Evolutionary conservation across 2,888 invertebrate species (phyloP).

Genomic region (Invenusta paracnida): DNA sequence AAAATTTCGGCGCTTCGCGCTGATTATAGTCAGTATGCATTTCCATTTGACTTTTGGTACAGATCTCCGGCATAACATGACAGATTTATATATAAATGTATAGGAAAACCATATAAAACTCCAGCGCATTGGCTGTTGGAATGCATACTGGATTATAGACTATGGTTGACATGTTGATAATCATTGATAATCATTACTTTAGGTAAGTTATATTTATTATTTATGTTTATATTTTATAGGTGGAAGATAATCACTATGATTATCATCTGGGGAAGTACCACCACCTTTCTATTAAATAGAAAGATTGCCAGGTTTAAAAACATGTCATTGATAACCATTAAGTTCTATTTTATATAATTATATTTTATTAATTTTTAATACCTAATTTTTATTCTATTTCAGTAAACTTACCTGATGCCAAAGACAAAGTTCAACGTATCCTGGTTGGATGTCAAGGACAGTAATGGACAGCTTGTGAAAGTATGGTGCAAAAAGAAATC

Average conservation of each 20-base stretch:
- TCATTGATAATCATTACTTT: constrained; percentile 18
- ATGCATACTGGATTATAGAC: too few relatives aligned
- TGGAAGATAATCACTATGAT: constrained; percentile 21
- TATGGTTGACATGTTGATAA: too few relatives aligned
- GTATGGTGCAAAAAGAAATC: background rate
- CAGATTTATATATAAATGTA: too few relatives aligned
- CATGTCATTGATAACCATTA: constrained; percentile 15
- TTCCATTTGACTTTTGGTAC: too few relatives aligned
- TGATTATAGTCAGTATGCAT: too few relatives aligned
- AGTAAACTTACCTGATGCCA: background rate
- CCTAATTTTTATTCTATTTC: background rate
- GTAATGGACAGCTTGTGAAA: background rate
- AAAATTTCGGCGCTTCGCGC: too few relatives aligned
- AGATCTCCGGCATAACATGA: too few relatives aligned
- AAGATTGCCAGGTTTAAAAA: constrained; percentile 17
- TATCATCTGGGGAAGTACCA: constrained; percentile 26
- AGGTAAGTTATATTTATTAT: too few relatives aligned
- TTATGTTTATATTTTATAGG: constrained; percentile 25
- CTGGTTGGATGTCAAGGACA: background rate
- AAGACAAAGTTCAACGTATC: background rate
- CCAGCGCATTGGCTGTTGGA: too few relatives aligned
- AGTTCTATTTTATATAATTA: constrained; percentile 16
- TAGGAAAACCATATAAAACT: too few relatives aligned
- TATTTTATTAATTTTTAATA: background rate
- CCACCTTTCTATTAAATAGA: constrained; percentile 23